phyloP scores from a whole-genome alignment of 2,888 invertebrate genomes.

The Kuschelorhynchus macadamiae region DNA sequence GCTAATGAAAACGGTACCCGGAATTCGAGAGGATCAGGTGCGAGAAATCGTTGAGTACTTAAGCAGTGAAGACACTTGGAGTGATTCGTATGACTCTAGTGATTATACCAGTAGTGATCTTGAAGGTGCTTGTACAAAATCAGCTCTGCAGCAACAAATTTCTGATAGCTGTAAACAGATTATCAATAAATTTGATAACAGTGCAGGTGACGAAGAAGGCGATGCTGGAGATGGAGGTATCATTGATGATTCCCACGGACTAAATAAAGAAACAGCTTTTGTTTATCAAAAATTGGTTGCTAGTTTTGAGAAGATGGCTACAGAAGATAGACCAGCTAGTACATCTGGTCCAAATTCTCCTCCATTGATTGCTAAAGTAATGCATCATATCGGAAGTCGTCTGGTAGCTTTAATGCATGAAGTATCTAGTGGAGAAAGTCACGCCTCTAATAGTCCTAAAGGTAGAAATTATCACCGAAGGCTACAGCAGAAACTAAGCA shows the following conservation, averaged over 20 bases:
- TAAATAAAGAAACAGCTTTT: constrained; percentile 84
- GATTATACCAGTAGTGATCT: constrained; percentile 92
- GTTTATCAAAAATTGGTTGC: constrained; percentile 91
- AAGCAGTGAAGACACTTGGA: constrained; percentile 94
- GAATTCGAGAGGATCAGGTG: constrained; percentile 91
- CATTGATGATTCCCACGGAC: constrained; percentile 68
- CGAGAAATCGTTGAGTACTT: constrained; percentile 93
- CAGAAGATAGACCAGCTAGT: constrained; percentile 67
- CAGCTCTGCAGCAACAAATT: constrained; percentile 85
- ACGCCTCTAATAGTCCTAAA: constrained; percentile 75
- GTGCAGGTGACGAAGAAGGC: constrained; percentile 73
- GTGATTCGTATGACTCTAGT: constrained; percentile 93
- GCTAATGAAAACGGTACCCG: constrained; percentile 93
- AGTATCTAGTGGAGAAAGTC: constrained; percentile 83
- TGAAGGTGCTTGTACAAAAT: constrained; percentile 79
- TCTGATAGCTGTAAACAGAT: constrained; percentile 91
- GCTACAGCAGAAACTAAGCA: constrained; percentile 73
- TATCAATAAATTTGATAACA: constrained; percentile 85
- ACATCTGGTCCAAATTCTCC: constrained; percentile 78
- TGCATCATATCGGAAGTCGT: constrained; percentile 91
- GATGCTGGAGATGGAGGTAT: constrained; percentile 71
- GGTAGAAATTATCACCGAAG: constrained; percentile 74
- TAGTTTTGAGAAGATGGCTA: constrained; percentile 84
- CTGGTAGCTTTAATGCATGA: constrained; percentile 93
- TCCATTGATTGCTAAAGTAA: constrained; percentile 89